Evolutionary conservation across 2,113 vertebrate species (phyloP).

Genomic region (Vulpes ferrilata): DNA sequence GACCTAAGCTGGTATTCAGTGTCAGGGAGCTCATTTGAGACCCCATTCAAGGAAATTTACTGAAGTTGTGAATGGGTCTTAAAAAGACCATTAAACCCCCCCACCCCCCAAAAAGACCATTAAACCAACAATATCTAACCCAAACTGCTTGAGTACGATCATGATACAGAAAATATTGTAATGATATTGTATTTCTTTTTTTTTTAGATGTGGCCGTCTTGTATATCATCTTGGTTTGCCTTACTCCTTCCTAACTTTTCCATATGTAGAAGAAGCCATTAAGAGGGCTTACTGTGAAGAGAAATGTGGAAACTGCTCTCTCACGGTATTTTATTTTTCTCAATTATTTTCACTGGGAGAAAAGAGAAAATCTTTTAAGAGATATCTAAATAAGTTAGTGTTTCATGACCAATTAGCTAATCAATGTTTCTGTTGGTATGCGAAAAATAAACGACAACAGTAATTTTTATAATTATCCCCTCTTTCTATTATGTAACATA

Average conservation of each 20-base stretch:
- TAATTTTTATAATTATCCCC: not conserved
- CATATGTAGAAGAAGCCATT: slow-evolving; percentile 93
- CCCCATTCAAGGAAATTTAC: not conserved
- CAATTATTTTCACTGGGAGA: slow-evolving; percentile 54
- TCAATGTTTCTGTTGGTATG: not conserved
- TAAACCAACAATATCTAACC: not conserved
- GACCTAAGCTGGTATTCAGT: not conserved
- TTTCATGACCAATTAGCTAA: slow-evolving; percentile 14
- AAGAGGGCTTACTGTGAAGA: slow-evolving; percentile 92
- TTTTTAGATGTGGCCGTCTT: slow-evolving; percentile 93
- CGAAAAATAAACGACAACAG: slow-evolving; percentile 18
- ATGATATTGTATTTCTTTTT: not conserved
- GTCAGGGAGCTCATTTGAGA: not conserved
- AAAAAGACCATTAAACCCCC: not conserved
- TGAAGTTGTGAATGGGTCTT: not conserved
- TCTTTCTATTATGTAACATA: not conserved
- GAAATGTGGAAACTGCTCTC: slow-evolving; percentile 92
- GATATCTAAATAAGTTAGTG: slow-evolving; percentile 55
- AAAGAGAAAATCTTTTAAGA: slow-evolving; percentile 57
- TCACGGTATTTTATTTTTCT: slow-evolving; percentile 90
- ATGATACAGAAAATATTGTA: not conserved
- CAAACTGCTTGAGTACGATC: not conserved
- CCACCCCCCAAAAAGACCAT: not conserved
- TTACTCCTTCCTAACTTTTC: slow-evolving; percentile 90
- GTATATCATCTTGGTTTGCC: slow-evolving; percentile 93